These are phyloP conservation scores for Cydia splendana DNA, from an alignment of 1,140 invertebrate species.

Conservation along the genomic window DNA sequence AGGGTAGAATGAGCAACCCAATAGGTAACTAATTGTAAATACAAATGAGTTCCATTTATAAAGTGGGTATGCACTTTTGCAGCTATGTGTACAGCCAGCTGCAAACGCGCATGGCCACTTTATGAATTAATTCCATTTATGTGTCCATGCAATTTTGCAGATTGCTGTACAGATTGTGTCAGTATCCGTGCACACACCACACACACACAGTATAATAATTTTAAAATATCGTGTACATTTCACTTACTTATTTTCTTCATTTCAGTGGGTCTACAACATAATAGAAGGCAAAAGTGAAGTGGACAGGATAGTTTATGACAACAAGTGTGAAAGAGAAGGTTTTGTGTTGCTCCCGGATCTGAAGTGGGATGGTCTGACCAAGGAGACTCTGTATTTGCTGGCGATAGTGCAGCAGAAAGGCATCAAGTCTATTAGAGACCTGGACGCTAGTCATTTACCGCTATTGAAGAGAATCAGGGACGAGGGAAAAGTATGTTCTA, in stretches of 20 bases:
- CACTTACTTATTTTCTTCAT: conserved; percentile 43
- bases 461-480: conserved; percentile 90
- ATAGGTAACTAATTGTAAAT: too few species aligned
- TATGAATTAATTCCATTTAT: too few species aligned
- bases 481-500: conserved; percentile 83
- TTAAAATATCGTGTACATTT: not conserved
- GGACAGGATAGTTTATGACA: conserved; percentile 92
- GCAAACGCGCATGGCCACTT: too few species aligned
- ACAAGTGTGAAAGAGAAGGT: conserved; percentile 88
- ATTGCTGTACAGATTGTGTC: too few species aligned
- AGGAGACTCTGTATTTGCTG: conserved; percentile 90
- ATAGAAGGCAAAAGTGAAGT: conserved; percentile 93
- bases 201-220: too few species aligned
- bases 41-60: too few species aligned
- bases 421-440: conserved; percentile 92
- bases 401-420: conserved; percentile 87
- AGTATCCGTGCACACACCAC: too few species aligned
- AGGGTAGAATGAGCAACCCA: too few species aligned
- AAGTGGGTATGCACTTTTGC: too few species aligned
- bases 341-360: conserved; percentile 95
- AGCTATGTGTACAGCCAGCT: too few species aligned
- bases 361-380: conserved; percentile 93
- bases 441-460: conserved; percentile 88
- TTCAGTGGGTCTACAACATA: conserved; percentile 98
- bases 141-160: too few species aligned